A percentile compares a stretch with the other conserved stretches of the same genome.
phyloP scores from a whole-genome alignment of 64 coral and sea anemone genomes.

The Stylophora pistillata region DNA sequence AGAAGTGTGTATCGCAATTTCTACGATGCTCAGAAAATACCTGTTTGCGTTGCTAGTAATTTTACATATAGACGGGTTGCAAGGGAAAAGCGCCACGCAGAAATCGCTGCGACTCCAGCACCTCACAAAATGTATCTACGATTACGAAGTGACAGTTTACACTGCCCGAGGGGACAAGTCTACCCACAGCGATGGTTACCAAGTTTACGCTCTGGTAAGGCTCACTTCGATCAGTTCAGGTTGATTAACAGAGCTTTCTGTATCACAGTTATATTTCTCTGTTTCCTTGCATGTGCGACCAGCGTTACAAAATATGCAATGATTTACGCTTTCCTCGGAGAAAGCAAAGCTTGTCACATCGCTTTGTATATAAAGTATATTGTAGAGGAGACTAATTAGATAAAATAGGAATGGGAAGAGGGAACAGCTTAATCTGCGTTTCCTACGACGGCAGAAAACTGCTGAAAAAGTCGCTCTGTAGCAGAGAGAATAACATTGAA shows the following conservation, averaged over 20 bases:
- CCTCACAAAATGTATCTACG: constrained; percentile 49
- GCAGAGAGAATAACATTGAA: no score
- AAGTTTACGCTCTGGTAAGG: constrained; percentile 63
- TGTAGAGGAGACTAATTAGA: no score
- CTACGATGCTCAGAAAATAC: background rate
- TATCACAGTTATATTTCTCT: no score
- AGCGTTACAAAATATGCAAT: no score
- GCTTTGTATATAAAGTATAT: no score
- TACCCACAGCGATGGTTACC: constrained; percentile 61
- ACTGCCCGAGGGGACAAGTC: constrained; percentile 65
- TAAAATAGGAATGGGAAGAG: no score
- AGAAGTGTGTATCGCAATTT: background rate
- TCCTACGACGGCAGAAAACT: no score
- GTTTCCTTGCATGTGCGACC: no score
- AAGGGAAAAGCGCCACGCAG: background rate
- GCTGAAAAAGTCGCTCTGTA: no score
- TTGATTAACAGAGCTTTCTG: background rate
- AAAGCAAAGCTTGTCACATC: no score
- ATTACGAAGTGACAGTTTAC: constrained; percentile 69
- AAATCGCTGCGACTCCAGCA: background rate
- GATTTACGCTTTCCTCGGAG: no score
- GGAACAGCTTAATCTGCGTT: no score
- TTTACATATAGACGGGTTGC: background rate
- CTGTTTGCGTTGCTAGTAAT: background rate
- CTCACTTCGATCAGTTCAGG: background rate